Base-by-base conservation (phyloP, 1,140 invertebrate genomes). In the Chironomus striatipennis region DNA sequence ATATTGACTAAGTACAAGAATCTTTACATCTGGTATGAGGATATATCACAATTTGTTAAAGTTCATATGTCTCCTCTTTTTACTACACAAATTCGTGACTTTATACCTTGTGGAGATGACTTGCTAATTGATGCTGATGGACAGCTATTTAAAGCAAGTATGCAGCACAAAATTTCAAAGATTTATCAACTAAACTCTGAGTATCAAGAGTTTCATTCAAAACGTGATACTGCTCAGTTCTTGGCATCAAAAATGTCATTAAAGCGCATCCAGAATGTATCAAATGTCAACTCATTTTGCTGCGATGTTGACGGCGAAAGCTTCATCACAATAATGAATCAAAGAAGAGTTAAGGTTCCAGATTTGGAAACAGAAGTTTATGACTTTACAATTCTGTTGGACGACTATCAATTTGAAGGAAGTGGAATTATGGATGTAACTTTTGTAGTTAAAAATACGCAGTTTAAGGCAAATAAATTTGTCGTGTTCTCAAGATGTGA, bases 391-490 rank as follows among this genome's bases (percentile, higher is more conserved):
- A 76, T 79, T 42, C 15, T 80, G 75, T 73, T 80, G 65, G 75
- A 77, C 15, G 77, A 80, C 77, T 79, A 79, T 72, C 82, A 87
- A 8, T 77, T 84, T 67, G 85, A 88, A 77, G 82, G 84, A 10
- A 83, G 85, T 78, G 81, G 86, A 76, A 83, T 91, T 34, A 87
- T 89, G 81, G 90, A 92, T 82, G 80, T 90, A 18, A 80, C 88
- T 21, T 85, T 91, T 85, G 84, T 84, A 78, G 83, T 88, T 73
- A 84, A 84, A 20, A 79, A 80, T 47, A 77, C 80, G 43, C 76
- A 77, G 43, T 88, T 87, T 81, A 79, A 84, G 9, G 86, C 86
- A 5, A 91, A 93, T 80, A 85, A 85, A 77, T 90, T 87, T 73
- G 88, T 93, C 47, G 77, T 93, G n/a, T 87, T 87, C 21, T 83